phyloP scores from a whole-genome alignment of 2,888 invertebrate species.

The Rhagium mordax region DNA sequence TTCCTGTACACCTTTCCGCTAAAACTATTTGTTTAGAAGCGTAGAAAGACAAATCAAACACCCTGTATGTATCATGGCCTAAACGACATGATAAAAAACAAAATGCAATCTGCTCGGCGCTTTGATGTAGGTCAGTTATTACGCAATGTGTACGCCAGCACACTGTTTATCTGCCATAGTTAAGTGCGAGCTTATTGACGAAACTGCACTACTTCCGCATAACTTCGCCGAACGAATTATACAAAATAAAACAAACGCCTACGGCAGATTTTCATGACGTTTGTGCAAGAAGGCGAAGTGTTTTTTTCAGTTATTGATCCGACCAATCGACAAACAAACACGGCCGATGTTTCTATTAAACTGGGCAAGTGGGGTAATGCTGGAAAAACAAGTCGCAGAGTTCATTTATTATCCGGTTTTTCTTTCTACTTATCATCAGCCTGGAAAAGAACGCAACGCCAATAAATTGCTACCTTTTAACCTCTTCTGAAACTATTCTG shows the following conservation, averaged over 20 bases:
- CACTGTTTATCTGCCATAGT: conserved; percentile 8
- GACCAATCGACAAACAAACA: not conserved
- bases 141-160: not conserved
- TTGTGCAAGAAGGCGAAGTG: not conserved
- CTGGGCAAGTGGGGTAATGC: not conserved
- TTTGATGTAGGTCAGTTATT: conserved; percentile 25
- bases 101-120: conserved; percentile 5
- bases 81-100: no score
- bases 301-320: not conserved
- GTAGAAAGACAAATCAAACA: no score
- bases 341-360: not conserved
- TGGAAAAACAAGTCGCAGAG: not conserved
- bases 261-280: not conserved
- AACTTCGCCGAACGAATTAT: not conserved
- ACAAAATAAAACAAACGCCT: not conserved
- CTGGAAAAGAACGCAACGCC: not conserved
- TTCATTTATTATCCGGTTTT: not conserved
- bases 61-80: no score
- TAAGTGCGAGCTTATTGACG: not conserved
- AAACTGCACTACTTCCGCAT: conserved; percentile 11
- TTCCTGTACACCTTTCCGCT: no score
- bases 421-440: not conserved
- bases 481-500: no score
- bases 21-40: no score
- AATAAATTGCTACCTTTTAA: not conserved